Conservation (phyloP, 2,113 vertebrate species). For the Grammomys surdaster region DNA sequence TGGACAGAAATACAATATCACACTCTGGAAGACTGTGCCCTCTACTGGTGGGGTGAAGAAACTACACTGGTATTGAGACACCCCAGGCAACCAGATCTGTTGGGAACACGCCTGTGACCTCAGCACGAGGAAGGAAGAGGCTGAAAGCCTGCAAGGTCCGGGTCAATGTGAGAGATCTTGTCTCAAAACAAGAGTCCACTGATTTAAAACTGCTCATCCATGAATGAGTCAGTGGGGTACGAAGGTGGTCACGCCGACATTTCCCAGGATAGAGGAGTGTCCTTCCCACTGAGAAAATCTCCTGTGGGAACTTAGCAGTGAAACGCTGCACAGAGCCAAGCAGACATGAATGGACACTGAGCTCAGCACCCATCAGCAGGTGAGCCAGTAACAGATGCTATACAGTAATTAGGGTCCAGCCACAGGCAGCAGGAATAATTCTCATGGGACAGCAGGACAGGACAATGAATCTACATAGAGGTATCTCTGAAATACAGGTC, state of each 20-base stretch:
- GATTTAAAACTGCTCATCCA: background rate
- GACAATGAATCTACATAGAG: background rate
- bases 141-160: background rate
- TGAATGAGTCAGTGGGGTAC: rapidly evolving
- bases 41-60: background rate
- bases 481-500: background rate
- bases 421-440: background rate
- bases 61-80: background rate
- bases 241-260: rapidly evolving
- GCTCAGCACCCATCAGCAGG: background rate
- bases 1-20: background rate
- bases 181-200: background rate
- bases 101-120: background rate
- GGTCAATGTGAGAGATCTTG: background rate
- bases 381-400: rapidly evolving
- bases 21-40: background rate
- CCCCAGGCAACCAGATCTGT: background rate
- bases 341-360: rapidly evolving
- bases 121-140: background rate
- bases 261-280: background rate
- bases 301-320: background rate
- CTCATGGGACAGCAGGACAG: background rate
- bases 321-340: background rate
- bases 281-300: background rate
- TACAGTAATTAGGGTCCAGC: background rate